These are phyloP conservation scores for Drusus annulatus DNA, from an alignment of 1,140 invertebrate genomes.

Conservation along the genomic window DNA sequence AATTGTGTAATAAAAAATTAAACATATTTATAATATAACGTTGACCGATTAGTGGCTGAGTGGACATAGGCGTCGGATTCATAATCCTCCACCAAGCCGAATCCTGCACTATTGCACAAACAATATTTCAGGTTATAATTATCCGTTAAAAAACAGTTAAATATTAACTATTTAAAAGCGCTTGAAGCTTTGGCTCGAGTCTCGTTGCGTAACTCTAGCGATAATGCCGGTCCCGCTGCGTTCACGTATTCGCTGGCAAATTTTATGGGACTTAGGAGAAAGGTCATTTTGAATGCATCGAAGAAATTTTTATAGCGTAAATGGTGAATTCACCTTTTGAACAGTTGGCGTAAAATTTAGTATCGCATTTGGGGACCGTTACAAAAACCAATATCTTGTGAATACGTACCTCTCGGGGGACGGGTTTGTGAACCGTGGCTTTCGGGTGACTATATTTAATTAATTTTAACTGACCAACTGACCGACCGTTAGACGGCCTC, in stretches of 20 bases:
- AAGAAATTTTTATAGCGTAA: too few species aligned
- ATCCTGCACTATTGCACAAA: too few species aligned
- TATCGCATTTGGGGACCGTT: not conserved
- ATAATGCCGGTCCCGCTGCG: not conserved
- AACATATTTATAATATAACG: too few species aligned
- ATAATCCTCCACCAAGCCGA: too few species aligned
- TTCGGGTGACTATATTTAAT: not conserved
- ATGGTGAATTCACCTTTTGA: not conserved
- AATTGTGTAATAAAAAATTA: too few species aligned
- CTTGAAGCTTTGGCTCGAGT: not conserved
- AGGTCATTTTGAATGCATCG: not conserved
- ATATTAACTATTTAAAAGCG: too few species aligned
- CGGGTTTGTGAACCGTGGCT: not conserved
- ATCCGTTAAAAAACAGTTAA: too few species aligned
- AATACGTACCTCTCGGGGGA: conserved; percentile 21
- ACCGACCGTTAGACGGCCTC: too few species aligned
- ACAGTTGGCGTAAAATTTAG: not conserved
- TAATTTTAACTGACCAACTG: too few species aligned
- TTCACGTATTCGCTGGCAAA: not conserved
- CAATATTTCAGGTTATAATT: too few species aligned
- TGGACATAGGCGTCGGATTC: too few species aligned
- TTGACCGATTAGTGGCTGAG: too few species aligned
- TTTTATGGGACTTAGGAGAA: not conserved
- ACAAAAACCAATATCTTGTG: conserved; percentile 28
- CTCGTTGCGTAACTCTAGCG: not conserved